Conservation (phyloP, 2,113 vertebrate species). For the Rhabdomys dilectus region DNA sequence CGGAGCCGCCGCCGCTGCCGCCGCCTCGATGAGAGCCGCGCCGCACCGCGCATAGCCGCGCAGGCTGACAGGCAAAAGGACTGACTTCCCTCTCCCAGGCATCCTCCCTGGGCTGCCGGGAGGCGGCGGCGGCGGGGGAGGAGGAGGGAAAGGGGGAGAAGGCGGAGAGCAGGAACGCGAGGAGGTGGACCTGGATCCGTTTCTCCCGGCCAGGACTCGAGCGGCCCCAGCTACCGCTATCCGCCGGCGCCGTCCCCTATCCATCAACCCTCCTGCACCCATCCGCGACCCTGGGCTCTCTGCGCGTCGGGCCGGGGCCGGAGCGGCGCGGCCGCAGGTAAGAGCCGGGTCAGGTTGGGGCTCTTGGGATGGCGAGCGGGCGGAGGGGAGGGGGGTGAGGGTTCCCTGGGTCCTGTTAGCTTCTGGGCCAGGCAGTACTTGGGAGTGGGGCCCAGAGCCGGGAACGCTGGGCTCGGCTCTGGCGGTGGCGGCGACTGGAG, state of each 20-base stretch:
- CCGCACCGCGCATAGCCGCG: constrained; percentile 73
- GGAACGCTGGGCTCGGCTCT: constrained; percentile 55
- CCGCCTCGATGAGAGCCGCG: constrained; percentile 81
- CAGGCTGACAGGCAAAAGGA: constrained; percentile 72
- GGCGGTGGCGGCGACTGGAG: constrained; percentile 54
- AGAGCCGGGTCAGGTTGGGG: constrained; percentile 39
- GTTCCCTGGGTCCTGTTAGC: constrained; percentile 20
- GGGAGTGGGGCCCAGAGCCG: constrained; percentile 40
- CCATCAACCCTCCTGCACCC: constrained; percentile 64
- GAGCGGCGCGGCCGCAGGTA: constrained; percentile 76
- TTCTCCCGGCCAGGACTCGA: constrained; percentile 73
- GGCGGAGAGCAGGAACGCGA: constrained; percentile 52
- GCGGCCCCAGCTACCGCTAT: constrained; percentile 74
- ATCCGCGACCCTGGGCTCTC: constrained; percentile 59
- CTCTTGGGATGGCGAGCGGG: constrained; percentile 23
- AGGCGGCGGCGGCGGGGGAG: constrained; percentile 77
- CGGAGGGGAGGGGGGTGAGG: background rate
- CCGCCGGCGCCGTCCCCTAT: constrained; percentile 70
- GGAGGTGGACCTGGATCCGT: constrained; percentile 80
- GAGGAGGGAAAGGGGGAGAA: constrained; percentile 33
- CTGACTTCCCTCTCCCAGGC: constrained; percentile 75
- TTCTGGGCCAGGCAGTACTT: constrained; percentile 25
- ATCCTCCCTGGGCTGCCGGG: constrained; percentile 82
- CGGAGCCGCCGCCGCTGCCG: constrained; percentile 79
- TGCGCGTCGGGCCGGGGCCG: constrained; percentile 71